Conservation (phyloP, 2,113 vertebrate genomes). For the Strix aluco region DNA sequence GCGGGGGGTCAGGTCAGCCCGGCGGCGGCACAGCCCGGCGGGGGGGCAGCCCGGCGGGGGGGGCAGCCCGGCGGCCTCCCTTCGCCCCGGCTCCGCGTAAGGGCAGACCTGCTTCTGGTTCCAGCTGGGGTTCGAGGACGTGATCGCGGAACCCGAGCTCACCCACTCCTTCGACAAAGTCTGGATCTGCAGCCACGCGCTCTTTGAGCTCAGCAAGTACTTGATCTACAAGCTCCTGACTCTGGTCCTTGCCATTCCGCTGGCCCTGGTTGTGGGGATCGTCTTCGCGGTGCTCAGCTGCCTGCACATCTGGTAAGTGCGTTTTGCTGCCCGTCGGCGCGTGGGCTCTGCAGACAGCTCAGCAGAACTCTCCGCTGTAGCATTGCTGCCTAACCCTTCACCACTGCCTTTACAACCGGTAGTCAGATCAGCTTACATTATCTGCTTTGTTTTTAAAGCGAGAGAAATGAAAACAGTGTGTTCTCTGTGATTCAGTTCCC, state of each 20-base stretch:
- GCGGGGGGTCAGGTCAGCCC: background rate
- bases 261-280: constrained; percentile 86
- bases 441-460: background rate
- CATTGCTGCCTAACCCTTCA: rapidly evolving
- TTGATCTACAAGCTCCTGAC: constrained; percentile 88
- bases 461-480: background rate
- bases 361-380: background rate
- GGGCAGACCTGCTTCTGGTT: background rate
- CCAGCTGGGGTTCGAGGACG: constrained; percentile 90
- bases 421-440: background rate
- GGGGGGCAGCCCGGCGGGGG: too few relatives aligned
- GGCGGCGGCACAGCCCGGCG: too few relatives aligned
- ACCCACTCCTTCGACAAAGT: constrained; percentile 90
- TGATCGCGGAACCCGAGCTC: constrained; percentile 88
- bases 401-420: rapidly evolving
- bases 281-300: constrained; percentile 88
- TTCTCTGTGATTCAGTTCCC: background rate
- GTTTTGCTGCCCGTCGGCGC: background rate
- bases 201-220: constrained; percentile 89
- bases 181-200: constrained; percentile 93
- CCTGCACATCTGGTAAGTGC: constrained; percentile 91
- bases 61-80: background rate
- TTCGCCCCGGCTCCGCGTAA: background rate
- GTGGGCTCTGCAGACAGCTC: background rate
- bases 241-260: constrained; percentile 85